phyloP scores from a whole-genome alignment of 2,113 vertebrate species.

The Calidris pygmaea region DNA sequence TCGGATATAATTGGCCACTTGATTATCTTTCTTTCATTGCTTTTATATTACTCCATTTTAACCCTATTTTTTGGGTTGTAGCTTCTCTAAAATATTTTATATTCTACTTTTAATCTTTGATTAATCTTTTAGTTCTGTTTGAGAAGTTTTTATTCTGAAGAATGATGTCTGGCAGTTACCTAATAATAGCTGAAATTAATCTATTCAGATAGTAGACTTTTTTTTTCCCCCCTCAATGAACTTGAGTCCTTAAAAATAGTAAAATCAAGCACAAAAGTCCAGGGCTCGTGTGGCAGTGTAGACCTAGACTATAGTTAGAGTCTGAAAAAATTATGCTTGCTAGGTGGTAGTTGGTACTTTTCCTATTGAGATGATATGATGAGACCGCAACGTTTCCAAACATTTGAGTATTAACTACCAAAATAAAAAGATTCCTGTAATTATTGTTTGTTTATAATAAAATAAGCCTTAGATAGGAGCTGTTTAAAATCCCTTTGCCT shows the following conservation, averaged over 20 bases:
- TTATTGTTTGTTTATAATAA: background rate
- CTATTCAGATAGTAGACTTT: background rate
- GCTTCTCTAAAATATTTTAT: background rate
- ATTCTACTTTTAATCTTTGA: background rate
- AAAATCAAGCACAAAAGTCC: background rate
- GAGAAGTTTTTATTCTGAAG: background rate
- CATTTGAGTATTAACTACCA: background rate
- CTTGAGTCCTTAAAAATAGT: background rate
- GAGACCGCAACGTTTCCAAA: background rate
- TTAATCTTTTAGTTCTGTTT: background rate
- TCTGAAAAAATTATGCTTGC: background rate
- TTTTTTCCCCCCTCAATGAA: background rate
- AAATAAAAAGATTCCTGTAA: background rate
- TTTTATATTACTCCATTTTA: background rate
- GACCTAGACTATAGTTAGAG: background rate
- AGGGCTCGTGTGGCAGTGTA: background rate
- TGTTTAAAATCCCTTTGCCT: background rate
- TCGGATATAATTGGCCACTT: background rate
- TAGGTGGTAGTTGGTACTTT: background rate
- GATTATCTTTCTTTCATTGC: background rate
- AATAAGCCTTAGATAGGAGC: background rate
- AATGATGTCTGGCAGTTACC: background rate
- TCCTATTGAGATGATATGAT: background rate
- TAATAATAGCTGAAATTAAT: background rate
- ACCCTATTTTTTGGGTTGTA: background rate